These are phyloP conservation scores for Drosophila arawakana DNA, from an alignment of 1,140 invertebrate species.

Conservation along the genomic window DNA sequence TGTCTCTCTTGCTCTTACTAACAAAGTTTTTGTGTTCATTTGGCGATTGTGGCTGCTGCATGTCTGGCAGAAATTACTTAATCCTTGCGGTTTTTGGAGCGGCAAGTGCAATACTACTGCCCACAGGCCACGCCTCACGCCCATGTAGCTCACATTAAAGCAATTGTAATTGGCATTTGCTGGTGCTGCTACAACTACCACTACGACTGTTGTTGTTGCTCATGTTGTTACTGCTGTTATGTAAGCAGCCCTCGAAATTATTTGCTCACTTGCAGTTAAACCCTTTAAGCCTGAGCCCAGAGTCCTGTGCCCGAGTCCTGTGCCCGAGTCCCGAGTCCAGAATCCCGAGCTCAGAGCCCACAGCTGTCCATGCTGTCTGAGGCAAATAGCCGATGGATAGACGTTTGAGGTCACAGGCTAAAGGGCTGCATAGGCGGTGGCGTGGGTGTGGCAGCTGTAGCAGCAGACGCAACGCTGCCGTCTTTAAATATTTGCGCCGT, in stretches of 20 bases:
- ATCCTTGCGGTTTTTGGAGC: conserved; percentile 78
- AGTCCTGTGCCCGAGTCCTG: conserved; percentile 2
- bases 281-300: conserved; percentile 47
- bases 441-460: conserved; percentile 13
- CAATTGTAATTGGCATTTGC: conserved; percentile 80
- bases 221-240: conserved; percentile 30
- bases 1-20: conserved; percentile 1
- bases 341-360: conserved; percentile 8
- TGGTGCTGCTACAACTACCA: neutral
- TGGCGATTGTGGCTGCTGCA: conserved; percentile 81
- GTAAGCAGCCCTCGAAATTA: conserved; percentile 60
- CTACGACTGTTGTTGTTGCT: too few species aligned
- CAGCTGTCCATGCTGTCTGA: conserved; percentile 52
- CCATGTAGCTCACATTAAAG: conserved; percentile 56
- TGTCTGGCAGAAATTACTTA: conserved; percentile 83
- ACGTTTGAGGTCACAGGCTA: conserved; percentile 6
- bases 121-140: neutral
- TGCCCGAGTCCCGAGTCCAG: neutral
- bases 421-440: neutral
- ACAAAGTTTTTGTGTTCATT: conserved; percentile 82
- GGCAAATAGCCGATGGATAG: conserved; percentile 32
- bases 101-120: conserved; percentile 50
- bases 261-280: conserved; percentile 36
- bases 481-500: conserved; percentile 76
- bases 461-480: conserved; percentile 41